Evolutionary conservation across 2,888 invertebrate species (phyloP).

Genomic region (Eurytoma adleriae): DNA sequence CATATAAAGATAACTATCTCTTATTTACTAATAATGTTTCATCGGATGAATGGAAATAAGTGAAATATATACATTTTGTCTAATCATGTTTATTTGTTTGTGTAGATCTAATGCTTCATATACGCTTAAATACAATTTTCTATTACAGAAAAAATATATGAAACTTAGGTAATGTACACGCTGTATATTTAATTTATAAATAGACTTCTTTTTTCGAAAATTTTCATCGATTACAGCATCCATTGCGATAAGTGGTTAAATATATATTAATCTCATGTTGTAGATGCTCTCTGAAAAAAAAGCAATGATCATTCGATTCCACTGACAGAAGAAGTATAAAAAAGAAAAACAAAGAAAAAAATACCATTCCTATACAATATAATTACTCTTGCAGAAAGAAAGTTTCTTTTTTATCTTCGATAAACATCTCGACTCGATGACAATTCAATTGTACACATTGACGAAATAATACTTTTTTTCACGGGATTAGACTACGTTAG

Average conservation of each 20-base stretch:
- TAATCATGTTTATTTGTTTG: conserved; percentile 74
- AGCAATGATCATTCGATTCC: conserved; percentile 50
- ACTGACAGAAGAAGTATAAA: conserved; percentile 55
- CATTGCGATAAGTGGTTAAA: conserved; percentile 65
- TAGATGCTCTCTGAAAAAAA: conserved; percentile 63
- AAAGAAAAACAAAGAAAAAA: conserved; percentile 59
- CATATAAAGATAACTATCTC: too few relatives aligned
- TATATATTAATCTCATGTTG: conserved; percentile 71
- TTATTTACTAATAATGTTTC: too few relatives aligned
- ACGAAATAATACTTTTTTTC: conserved; percentile 73
- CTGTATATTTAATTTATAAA: conserved; percentile 70
- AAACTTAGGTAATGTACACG: conserved; percentile 73
- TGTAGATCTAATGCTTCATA: conserved; percentile 72
- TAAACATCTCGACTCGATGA: conserved; percentile 60
- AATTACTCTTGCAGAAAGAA: conserved; percentile 63
- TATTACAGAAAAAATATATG: conserved; percentile 73
- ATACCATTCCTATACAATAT: conserved; percentile 70
- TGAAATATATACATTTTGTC: conserved; percentile 60
- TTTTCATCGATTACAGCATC: conserved; percentile 67
- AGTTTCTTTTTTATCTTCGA: conserved; percentile 57
- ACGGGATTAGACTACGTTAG: conserved; percentile 66
- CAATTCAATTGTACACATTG: conserved; percentile 72
- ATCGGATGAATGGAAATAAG: background rate
- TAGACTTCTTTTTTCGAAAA: conserved; percentile 62
- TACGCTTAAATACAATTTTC: conserved; percentile 74